These are phyloP conservation scores for Tridacna crocea DNA, from an alignment of 2,888 invertebrate genomes.

Conservation along the genomic window DNA sequence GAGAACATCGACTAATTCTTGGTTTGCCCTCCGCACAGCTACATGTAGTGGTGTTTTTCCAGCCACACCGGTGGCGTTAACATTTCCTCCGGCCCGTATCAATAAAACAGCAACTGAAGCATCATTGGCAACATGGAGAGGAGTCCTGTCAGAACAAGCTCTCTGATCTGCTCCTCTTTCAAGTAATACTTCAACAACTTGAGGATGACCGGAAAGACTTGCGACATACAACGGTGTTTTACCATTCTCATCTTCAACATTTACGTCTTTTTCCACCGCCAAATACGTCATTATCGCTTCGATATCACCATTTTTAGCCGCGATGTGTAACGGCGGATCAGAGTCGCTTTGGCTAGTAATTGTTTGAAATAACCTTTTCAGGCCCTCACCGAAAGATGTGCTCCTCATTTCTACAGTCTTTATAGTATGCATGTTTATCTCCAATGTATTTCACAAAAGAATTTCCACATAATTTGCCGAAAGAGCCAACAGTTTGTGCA, in stretches of 20 bases:
- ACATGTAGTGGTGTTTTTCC: slow-evolving; percentile 9
- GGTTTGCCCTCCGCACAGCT: not conserved
- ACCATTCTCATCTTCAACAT: slow-evolving; percentile 3
- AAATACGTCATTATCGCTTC: not conserved
- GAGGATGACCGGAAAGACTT: not conserved
- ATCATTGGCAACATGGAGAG: not conserved
- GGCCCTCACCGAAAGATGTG: too few relatives aligned
- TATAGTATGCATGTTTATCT: too few relatives aligned
- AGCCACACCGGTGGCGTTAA: not conserved
- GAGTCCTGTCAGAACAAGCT: not conserved
- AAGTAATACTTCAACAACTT: slow-evolving; percentile 9
- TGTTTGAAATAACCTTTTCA: too few relatives aligned
- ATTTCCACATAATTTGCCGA: too few relatives aligned
- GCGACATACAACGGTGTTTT: slow-evolving; percentile 13
- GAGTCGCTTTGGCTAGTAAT: too few relatives aligned
- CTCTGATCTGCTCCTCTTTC: slow-evolving; percentile 9
- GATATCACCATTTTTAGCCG: slow-evolving; percentile 6
- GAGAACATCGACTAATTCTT: not conserved
- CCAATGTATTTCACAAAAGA: too few relatives aligned
- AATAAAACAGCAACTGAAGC: not conserved
- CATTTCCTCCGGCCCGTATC: not conserved
- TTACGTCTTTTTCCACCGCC: not conserved
- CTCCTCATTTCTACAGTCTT: too few relatives aligned
- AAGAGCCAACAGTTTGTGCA: too few relatives aligned
- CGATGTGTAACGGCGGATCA: slow-evolving; percentile 3